These are phyloP conservation scores for Temnothorax longispinosus DNA, from an alignment of 1,140 invertebrate species.

Conservation along the genomic window DNA sequence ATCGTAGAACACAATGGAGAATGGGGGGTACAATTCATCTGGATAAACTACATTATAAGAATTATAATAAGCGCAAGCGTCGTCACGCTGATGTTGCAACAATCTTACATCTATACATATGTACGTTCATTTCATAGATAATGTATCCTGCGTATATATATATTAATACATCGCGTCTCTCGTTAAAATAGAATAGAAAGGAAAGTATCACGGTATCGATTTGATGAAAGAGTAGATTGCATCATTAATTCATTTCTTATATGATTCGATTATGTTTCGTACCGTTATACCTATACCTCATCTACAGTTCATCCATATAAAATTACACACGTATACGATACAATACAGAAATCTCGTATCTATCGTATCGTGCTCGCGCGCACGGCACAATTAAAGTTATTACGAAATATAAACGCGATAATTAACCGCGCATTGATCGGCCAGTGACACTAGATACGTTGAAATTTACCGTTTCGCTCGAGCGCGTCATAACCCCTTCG, in stretches of 20 bases:
- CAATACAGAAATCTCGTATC: neutral
- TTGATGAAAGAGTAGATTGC: constrained; percentile 24
- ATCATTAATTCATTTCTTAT: constrained; percentile 41
- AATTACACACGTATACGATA: neutral
- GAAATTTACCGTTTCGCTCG: constrained; percentile 31
- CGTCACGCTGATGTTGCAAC: constrained; percentile 11
- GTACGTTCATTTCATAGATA: constrained; percentile 9
- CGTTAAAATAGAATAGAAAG: constrained; percentile 33
- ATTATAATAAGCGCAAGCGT: constrained; percentile 9
- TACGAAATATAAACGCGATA: constrained; percentile 26
- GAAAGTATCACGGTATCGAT: constrained; percentile 11
- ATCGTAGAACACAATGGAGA: neutral
- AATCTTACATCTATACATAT: neutral
- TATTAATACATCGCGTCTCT: neutral
- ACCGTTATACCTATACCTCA: constrained; percentile 34
- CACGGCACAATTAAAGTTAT: constrained; percentile 29
- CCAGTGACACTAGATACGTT: constrained; percentile 30
- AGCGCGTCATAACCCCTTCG: neutral
- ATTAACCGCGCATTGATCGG: constrained; percentile 24
- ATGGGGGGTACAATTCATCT: neutral
- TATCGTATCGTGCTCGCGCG: neutral
- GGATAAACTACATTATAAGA: constrained; percentile 9
- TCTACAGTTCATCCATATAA: neutral
- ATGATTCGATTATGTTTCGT: constrained; percentile 27
- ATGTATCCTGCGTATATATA: neutral